A percentile compares a stretch with the other conserved stretches of the same genome.
These are phyloP conservation scores for Tetrapedia diversipes DNA, from an alignment of 2,888 invertebrate species.

Conservation along the genomic window DNA sequence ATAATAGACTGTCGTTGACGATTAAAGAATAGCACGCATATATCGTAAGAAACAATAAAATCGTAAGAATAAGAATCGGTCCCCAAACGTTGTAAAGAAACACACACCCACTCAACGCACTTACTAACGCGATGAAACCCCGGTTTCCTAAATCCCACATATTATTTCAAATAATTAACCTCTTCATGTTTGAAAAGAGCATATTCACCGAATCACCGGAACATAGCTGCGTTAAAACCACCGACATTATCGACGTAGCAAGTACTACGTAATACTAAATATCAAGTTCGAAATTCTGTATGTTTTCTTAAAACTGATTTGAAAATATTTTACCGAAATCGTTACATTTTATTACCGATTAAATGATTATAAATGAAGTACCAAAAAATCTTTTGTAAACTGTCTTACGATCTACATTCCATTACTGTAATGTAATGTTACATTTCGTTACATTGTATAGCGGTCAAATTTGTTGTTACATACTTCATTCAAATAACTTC, in stretches of 20 bases:
- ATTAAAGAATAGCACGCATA: slow-evolving; percentile 78
- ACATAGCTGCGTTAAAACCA: slow-evolving; percentile 58
- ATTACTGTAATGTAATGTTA: not conserved
- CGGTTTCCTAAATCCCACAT: slow-evolving; percentile 80
- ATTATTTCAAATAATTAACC: slow-evolving; percentile 80
- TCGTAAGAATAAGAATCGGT: slow-evolving; percentile 72
- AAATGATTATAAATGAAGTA: not conserved
- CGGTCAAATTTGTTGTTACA: not conserved
- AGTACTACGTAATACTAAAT: slow-evolving; percentile 33
- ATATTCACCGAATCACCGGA: slow-evolving; percentile 74
- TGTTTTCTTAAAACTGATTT: not conserved
- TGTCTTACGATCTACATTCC: not conserved
- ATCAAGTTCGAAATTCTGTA: not conserved
- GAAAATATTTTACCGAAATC: not conserved
- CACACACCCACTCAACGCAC: slow-evolving; percentile 75
- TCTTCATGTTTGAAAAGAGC: slow-evolving; percentile 80
- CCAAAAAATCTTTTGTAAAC: slow-evolving; percentile 5
- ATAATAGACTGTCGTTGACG: slow-evolving; percentile 76
- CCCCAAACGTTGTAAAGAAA: slow-evolving; percentile 78
- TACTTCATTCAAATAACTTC: too few relatives aligned
- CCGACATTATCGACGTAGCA: slow-evolving; percentile 63
- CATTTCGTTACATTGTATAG: not conserved
- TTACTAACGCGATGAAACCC: slow-evolving; percentile 75
- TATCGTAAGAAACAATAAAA: slow-evolving; percentile 72
- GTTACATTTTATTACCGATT: not conserved